Percentiles rank a stretch among this genome's conserved stretches.
phyloP scores from a whole-genome alignment of 2,113 vertebrate species.

The Semnornis frantzii region DNA sequence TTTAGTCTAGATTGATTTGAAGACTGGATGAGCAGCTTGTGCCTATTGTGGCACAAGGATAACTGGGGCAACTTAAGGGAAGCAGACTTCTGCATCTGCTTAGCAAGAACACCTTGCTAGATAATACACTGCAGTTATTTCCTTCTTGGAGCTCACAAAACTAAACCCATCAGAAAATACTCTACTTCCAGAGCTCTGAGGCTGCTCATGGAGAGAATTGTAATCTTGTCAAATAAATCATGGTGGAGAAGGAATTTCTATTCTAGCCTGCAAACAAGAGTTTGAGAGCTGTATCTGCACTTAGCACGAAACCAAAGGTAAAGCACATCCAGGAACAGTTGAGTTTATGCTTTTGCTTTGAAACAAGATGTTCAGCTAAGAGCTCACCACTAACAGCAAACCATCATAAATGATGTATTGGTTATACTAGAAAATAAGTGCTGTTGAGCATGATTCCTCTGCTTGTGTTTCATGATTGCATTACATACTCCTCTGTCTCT shows the following conservation, averaged over 20 bases:
- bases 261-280: background rate
- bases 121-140: background rate
- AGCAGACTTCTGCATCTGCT: background rate
- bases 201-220: background rate
- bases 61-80: background rate
- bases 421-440: background rate
- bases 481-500: background rate
- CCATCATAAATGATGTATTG: conserved; percentile 19
- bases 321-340: background rate
- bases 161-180: background rate
- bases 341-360: background rate
- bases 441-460: background rate
- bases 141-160: background rate
- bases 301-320: background rate
- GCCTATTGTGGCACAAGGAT: background rate
- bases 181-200: background rate
- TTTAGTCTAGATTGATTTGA: background rate
- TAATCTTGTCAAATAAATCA: background rate
- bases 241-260: background rate
- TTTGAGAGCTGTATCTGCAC: background rate
- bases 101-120: background rate
- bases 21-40: background rate
- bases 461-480: background rate
- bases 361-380: background rate
- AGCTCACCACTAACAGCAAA: background rate